These are phyloP conservation scores for Thaleichthys pacificus DNA, from an alignment of 2,797 vertebrate species.

Conservation along the genomic window DNA sequence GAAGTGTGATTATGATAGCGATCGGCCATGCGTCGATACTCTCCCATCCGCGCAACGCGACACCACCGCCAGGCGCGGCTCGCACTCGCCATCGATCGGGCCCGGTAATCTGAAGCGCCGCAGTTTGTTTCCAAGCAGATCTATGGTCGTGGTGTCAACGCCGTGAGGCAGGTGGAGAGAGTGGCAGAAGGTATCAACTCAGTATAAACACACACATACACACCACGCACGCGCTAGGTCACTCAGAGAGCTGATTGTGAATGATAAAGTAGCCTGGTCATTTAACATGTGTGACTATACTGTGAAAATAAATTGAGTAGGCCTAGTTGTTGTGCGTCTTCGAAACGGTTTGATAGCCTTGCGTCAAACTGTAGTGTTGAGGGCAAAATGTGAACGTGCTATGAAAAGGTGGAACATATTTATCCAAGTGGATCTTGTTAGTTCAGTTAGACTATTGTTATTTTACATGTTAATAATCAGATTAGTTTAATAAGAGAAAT, in stretches of 20 bases:
- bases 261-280: neutral
- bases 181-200: conserved; percentile 38
- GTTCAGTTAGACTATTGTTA: neutral
- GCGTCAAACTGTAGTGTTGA: too few species aligned
- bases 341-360: too few species aligned
- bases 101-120: conserved; percentile 60
- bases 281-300: neutral
- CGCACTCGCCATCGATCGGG: conserved; percentile 65
- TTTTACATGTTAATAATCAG: conserved; percentile 4
- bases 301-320: neutral
- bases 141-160: conserved; percentile 52
- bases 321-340: neutral
- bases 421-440: too few species aligned
- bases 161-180: conserved; percentile 45
- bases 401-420: too few species aligned
- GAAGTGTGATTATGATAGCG: conserved; percentile 82
- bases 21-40: conserved; percentile 73
- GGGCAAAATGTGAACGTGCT: too few species aligned
- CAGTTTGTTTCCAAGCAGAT: conserved; percentile 76
- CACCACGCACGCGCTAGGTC: neutral
- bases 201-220: conserved; percentile 21
- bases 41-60: conserved; percentile 67
- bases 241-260: conserved; percentile 33
- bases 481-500: too few species aligned
- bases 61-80: conserved; percentile 52